Evolutionary conservation across 2,113 vertebrate species (phyloP).

Genomic region (Marmota flaviventris): DNA sequence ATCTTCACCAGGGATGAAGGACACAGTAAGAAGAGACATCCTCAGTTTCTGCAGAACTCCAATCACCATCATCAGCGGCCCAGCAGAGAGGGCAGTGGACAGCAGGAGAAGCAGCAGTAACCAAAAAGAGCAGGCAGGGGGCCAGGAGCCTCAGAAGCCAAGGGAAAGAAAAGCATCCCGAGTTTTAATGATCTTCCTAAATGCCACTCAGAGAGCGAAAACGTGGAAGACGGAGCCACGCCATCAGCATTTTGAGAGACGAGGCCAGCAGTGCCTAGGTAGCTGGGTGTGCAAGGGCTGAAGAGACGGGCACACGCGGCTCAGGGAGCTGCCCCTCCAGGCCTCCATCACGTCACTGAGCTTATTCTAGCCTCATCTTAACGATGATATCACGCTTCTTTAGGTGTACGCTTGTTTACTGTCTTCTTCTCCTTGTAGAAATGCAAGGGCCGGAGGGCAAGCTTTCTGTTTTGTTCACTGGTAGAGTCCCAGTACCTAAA

Average conservation of each 20-base stretch:
- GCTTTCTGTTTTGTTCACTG: neutral
- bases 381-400: neutral
- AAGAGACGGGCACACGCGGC: neutral
- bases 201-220: neutral
- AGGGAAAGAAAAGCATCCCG: neutral
- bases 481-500: neutral
- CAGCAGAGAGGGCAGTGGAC: neutral
- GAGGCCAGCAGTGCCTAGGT: neutral
- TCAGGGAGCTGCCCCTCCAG: neutral
- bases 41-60: neutral
- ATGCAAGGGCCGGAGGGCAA: neutral
- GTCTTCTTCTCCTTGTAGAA: neutral
- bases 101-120: too few species aligned
- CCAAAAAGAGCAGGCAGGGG: too few species aligned
- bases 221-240: neutral
- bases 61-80: fast-evolving
- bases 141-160: neutral
- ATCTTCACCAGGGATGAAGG: neutral
- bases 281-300: neutral
- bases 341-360: neutral
- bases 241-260: fast-evolving
- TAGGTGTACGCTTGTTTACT: neutral
- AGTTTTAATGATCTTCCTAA: conserved; percentile 18
- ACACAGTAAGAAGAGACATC: neutral
- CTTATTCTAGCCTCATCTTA: neutral